A percentile compares a stretch with the other conserved stretches of the same genome.
Conservation (phyloP, 2,113 vertebrate species). For the Gadus macrocephalus region DNA sequence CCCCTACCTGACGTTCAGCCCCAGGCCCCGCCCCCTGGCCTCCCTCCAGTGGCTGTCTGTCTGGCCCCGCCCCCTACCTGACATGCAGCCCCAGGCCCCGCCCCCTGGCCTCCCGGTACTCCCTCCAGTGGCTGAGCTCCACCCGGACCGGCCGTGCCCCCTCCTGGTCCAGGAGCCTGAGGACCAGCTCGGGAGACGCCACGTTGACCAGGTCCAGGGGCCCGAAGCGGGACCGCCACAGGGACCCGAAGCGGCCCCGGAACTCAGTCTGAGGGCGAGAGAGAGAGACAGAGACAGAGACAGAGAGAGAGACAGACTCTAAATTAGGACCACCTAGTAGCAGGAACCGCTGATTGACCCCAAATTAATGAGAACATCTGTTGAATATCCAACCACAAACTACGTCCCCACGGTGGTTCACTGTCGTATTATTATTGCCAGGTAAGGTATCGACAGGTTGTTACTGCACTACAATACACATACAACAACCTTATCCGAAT, state of each 20-base stretch:
- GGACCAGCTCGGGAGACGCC: constrained; percentile 67
- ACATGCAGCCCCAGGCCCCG: constrained; percentile 76
- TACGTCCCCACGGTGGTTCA: too few relatives aligned
- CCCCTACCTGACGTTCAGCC: constrained; percentile 69
- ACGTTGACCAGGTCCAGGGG: constrained; percentile 69
- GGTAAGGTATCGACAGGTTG: too few relatives aligned
- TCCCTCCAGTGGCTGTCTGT: background rate
- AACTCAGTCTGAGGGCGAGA: constrained; percentile 54
- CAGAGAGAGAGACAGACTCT: too few relatives aligned
- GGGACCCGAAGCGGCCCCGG: constrained; percentile 67
- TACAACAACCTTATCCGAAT: too few relatives aligned
- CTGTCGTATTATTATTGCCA: too few relatives aligned
- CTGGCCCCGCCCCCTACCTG: constrained; percentile 43
- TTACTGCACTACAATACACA: too few relatives aligned
- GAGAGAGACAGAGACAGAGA: too few relatives aligned
- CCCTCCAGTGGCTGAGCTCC: constrained; percentile 72
- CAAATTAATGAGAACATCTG: too few relatives aligned
- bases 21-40: constrained; percentile 62
- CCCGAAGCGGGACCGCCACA: constrained; percentile 73
- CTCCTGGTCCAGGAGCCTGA: constrained; percentile 72
- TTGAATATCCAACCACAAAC: too few relatives aligned
- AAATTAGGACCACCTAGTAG: too few relatives aligned
- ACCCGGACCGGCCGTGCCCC: constrained; percentile 68
- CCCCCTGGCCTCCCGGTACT: constrained; percentile 72
- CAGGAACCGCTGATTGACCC: too few relatives aligned